Evolutionary conservation across 2,888 invertebrate genomes (phyloP).

Genomic region (Plagodis pulveraria): DNA sequence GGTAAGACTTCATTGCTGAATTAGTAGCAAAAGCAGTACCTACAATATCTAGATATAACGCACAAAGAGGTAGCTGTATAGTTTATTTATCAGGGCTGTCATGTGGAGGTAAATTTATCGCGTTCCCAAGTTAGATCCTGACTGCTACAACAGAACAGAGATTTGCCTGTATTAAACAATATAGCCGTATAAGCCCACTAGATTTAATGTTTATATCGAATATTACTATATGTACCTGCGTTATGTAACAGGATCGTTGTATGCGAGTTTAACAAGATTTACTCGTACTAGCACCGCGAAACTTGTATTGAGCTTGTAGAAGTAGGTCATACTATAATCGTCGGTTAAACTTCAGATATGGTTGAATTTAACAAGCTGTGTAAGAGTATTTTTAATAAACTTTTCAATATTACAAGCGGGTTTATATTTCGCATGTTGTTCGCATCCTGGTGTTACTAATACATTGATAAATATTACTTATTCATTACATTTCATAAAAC

Average conservation of each 20-base stretch:
- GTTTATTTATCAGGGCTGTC: constrained; percentile 65
- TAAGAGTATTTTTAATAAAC: no score
- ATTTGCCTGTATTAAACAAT: constrained; percentile 36
- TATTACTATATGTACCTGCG: constrained; percentile 2
- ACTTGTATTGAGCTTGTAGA: background rate
- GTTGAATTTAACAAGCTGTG: no score
- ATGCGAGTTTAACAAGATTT: background rate
- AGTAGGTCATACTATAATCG: constrained; percentile 4
- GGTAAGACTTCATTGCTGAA: constrained; percentile 1
- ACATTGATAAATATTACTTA: no score
- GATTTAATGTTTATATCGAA: constrained; percentile 29
- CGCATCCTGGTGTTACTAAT: no score
- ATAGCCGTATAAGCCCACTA: constrained; percentile 31
- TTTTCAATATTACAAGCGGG: no score
- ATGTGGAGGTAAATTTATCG: constrained; percentile 65
- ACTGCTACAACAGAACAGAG: constrained; percentile 42
- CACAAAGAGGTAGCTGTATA: constrained; percentile 29
- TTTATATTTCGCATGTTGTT: no score
- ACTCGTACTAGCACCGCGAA: no score
- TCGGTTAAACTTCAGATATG: background rate
- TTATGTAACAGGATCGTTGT: no score
- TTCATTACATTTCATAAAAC: no score
- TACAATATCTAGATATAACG: constrained; percentile 25
- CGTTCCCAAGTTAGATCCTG: constrained; percentile 45
- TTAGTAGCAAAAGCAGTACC: constrained; percentile 30